phyloP scores from a whole-genome alignment of 1,140 invertebrate genomes.

The Psix sp. region DNA sequence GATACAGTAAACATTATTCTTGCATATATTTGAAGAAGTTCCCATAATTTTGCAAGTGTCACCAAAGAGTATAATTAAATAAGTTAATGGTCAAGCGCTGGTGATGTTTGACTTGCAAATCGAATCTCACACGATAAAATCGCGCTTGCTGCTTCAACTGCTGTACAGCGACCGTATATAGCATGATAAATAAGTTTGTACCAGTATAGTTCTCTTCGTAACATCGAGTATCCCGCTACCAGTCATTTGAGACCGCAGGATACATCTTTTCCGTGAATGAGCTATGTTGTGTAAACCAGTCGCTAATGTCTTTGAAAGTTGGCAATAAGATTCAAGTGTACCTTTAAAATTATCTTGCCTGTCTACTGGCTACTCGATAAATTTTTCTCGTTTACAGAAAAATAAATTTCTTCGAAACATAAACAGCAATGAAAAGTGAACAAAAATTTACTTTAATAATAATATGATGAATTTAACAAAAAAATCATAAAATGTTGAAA shows the following conservation, averaged over 20 bases:
- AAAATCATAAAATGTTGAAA: too few species aligned
- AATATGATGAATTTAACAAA: too few species aligned
- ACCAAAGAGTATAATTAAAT: slow-evolving; percentile 42
- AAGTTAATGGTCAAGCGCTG: slow-evolving; percentile 50
- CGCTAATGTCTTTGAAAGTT: slow-evolving; percentile 20
- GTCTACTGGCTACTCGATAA: too few species aligned
- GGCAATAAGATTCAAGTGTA: background rate
- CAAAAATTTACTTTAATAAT: too few species aligned
- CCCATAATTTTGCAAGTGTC: slow-evolving; percentile 45
- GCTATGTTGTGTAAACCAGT: slow-evolving; percentile 39
- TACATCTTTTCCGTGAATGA: slow-evolving; percentile 53
- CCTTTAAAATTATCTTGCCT: too few species aligned
- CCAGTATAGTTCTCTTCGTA: slow-evolving; percentile 25
- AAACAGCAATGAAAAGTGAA: too few species aligned
- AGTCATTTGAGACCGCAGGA: slow-evolving; percentile 42
- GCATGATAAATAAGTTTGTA: slow-evolving; percentile 37
- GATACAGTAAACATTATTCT: slow-evolving; percentile 36
- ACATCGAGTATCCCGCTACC: slow-evolving; percentile 30
- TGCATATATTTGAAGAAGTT: slow-evolving; percentile 19
- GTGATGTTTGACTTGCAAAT: slow-evolving; percentile 55
- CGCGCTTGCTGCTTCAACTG: slow-evolving; percentile 29
- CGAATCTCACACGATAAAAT: slow-evolving; percentile 53
- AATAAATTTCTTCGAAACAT: too few species aligned
- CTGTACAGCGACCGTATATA: slow-evolving; percentile 23
- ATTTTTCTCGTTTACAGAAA: too few species aligned